Conservation (phyloP, 2,797 vertebrate species). For the Pseudomugil gertrudae region DNA sequence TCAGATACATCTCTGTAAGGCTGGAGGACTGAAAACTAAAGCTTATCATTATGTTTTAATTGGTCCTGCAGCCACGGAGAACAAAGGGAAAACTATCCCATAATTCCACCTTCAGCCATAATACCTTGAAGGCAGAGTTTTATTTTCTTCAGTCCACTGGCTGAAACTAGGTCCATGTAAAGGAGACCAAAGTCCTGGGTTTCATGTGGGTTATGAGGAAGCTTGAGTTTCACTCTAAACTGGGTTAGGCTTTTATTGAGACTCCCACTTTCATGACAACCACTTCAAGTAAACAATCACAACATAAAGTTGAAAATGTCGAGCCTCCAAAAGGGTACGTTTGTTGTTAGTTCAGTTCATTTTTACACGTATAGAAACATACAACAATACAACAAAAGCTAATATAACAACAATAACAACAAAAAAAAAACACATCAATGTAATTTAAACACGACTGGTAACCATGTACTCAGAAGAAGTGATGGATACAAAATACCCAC, state of each 20-base stretch:
- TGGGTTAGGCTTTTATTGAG: slow-evolving; percentile 64
- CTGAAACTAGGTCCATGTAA: slow-evolving; percentile 19
- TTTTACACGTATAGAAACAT: slow-evolving; percentile 48
- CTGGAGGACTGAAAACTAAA: slow-evolving; percentile 32
- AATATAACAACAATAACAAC: too few species aligned
- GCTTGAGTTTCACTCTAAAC: slow-evolving; percentile 45
- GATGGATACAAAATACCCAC: slow-evolving; percentile 44
- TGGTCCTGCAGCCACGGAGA: slow-evolving; percentile 27
- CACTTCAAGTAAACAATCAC: slow-evolving; percentile 48
- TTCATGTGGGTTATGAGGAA: slow-evolving; percentile 41
- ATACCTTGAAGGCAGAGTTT: slow-evolving; percentile 1
- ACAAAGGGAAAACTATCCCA: slow-evolving; percentile 30
- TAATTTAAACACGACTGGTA: slow-evolving; percentile 45
- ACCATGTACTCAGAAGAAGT: slow-evolving; percentile 37
- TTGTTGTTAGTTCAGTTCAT: slow-evolving; percentile 58
- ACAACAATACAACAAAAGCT: slow-evolving; percentile 51
- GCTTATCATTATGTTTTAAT: slow-evolving; percentile 54
- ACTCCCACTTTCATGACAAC: slow-evolving; percentile 48
- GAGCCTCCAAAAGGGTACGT: slow-evolving; percentile 34
- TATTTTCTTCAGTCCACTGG: slow-evolving; percentile 19
- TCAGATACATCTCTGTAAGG: slow-evolving; percentile 21
- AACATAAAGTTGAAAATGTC: slow-evolving; percentile 25
- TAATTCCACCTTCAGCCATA: slow-evolving; percentile 1
- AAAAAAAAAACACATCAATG: slow-evolving; percentile 28
- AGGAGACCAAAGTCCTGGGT: slow-evolving; percentile 19